phyloP scores from a whole-genome alignment of 2,888 invertebrate species.

The Tridacna gigas region DNA sequence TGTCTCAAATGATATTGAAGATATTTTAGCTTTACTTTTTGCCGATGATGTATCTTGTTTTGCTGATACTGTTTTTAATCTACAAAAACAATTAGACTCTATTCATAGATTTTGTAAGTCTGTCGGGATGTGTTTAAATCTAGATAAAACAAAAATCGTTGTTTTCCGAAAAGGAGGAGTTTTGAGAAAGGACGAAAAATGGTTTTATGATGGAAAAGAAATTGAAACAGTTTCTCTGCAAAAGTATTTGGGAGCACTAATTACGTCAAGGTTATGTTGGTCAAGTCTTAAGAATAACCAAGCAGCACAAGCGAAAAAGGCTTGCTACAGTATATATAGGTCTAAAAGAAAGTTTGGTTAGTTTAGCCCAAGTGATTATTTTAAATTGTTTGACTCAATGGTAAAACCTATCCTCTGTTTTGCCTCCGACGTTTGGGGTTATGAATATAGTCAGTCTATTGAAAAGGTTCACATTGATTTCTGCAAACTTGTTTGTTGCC shows the following conservation, averaged over 20 bases:
- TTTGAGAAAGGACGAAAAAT: not conserved
- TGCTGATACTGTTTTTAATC: conserved; percentile 1
- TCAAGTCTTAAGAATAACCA: not conserved
- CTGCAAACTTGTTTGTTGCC: not conserved
- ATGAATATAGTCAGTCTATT: conserved; percentile 4
- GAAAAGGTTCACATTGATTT: conserved; percentile 14
- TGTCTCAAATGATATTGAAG: conserved; percentile 16
- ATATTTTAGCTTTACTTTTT: conserved; percentile 8
- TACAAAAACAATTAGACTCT: not conserved
- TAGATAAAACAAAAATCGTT: conserved; percentile 12
- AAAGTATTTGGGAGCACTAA: conserved; percentile 8
- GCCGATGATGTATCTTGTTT: conserved; percentile 3
- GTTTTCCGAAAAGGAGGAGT: conserved; percentile 10
- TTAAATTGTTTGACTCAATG: conserved; percentile 26
- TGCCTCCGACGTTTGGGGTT: conserved; percentile 22
- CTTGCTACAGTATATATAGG: not conserved
- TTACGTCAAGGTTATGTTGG: conserved; percentile 2
- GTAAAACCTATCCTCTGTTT: conserved; percentile 10
- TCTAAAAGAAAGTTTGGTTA: conserved; percentile 9
- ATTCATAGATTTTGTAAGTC: conserved; percentile 8
- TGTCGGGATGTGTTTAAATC: conserved; percentile 13
- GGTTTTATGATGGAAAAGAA: not conserved
- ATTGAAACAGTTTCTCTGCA: conserved; percentile 9
- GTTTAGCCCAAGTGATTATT: not conserved
- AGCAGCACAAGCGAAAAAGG: conserved; percentile 16